Percentiles rank a stretch among this genome's conserved stretches.
Conservation (phyloP, 2,888 invertebrate species). For the Oscheius sp. region DNA sequence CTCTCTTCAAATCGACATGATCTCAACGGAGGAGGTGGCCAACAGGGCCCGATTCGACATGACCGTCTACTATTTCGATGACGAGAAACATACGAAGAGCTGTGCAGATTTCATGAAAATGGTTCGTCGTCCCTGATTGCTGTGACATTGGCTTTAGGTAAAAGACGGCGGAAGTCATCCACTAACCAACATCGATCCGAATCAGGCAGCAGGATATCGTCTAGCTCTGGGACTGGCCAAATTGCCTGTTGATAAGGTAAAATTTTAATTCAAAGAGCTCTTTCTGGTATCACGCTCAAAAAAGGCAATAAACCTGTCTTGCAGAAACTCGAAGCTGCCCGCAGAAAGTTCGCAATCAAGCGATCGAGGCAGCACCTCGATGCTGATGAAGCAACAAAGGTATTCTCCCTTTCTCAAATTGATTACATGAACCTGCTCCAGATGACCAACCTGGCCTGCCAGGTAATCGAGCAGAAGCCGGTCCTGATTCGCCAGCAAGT, state of each 20-base stretch:
- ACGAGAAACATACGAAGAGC: not conserved
- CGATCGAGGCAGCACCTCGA: not conserved
- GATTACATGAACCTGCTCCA: slow-evolving; percentile 1
- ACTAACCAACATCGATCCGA: not conserved
- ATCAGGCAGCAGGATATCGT: not conserved
- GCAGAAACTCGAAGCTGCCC: not conserved
- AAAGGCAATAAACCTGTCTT: no score
- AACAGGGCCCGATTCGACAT: slow-evolving; percentile 40
- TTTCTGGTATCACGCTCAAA: no score
- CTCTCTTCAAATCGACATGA: slow-evolving; percentile 36
- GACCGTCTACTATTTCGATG: not conserved
- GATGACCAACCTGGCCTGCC: slow-evolving; percentile 48
- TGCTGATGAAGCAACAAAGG: not conserved
- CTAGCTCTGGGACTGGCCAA: not conserved
- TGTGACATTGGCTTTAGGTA: not conserved
- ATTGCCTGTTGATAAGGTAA: not conserved
- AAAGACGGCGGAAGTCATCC: slow-evolving; percentile 12
- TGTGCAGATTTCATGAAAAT: not conserved
- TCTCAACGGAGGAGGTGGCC: slow-evolving; percentile 44
- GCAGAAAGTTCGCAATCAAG: not conserved
- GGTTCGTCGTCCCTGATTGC: not conserved
- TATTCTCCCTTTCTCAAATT: not conserved
- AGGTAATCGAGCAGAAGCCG: slow-evolving; percentile 39
- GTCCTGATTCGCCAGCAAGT: slow-evolving; percentile 10
- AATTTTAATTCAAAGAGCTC: no score